These are phyloP conservation scores for Dallia pectoralis DNA, from an alignment of 2,797 vertebrate species.

Conservation along the genomic window DNA sequence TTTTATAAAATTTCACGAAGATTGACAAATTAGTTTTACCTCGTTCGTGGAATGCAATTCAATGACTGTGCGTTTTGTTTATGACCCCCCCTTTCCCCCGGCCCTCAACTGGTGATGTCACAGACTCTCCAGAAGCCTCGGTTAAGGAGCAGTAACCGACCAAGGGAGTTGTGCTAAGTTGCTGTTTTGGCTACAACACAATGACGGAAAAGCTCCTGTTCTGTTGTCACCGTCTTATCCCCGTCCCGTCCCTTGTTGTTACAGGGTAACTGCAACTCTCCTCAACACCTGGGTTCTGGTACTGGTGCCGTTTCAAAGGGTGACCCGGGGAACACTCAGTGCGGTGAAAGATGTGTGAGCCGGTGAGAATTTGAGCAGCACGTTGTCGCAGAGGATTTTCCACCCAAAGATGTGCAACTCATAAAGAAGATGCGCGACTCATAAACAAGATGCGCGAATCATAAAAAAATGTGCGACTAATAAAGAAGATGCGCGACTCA, in stretches of 20 bases:
- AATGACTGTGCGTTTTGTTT: slow-evolving; percentile 1
- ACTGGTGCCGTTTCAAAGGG: slow-evolving; percentile 66
- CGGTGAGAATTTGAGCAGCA: slow-evolving; percentile 42
- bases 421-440: too few relatives aligned
- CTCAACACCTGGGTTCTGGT: slow-evolving; percentile 52
- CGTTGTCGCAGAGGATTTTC: slow-evolving; percentile 30
- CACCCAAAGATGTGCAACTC: slow-evolving; percentile 27
- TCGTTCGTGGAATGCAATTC: background rate
- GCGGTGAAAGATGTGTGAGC: slow-evolving; percentile 34
- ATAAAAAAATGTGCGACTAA: too few relatives aligned
- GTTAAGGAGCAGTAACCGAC: slow-evolving; percentile 66
- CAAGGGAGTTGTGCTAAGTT: slow-evolving; percentile 58
- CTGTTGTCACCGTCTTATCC: slow-evolving; percentile 51
- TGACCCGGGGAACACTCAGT: slow-evolving; percentile 27
- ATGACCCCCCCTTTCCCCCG: slow-evolving; percentile 32
- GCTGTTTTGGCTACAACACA: slow-evolving; percentile 36
- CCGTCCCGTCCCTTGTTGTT: slow-evolving; percentile 29
- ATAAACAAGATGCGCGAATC: slow-evolving; percentile 39
- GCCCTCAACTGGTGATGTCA: slow-evolving; percentile 45
- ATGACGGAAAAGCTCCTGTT: slow-evolving; percentile 39
- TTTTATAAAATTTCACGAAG: too few relatives aligned
- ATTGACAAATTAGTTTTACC: too few relatives aligned
- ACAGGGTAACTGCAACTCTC: slow-evolving; percentile 46
- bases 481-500: slow-evolving; percentile 39
- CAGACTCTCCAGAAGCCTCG: slow-evolving; percentile 56